phyloP scores from a whole-genome alignment of 2,888 invertebrate genomes.

The Idaea aversata region DNA sequence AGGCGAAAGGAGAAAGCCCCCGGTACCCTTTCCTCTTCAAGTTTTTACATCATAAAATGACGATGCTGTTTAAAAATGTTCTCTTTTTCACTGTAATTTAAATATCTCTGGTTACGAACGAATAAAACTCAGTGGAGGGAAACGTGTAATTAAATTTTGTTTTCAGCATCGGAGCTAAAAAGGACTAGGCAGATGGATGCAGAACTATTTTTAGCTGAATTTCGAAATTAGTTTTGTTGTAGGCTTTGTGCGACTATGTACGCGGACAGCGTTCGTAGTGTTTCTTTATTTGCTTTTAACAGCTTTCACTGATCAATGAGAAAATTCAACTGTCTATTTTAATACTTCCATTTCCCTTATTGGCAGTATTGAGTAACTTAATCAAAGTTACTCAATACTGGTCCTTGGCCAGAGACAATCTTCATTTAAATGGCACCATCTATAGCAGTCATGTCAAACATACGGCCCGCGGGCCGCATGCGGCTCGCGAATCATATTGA shows the following conservation, averaged over 20 bases:
- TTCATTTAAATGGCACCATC: too few species aligned
- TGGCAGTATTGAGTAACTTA: too few species aligned
- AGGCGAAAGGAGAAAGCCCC: too few species aligned
- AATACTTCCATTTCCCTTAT: too few species aligned
- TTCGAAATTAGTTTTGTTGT: constrained; percentile 1
- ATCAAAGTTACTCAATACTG: too few species aligned
- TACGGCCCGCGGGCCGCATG: too few species aligned
- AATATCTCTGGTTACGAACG: neutral
- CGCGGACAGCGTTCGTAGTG: neutral
- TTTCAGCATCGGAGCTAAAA: neutral
- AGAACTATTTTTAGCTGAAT: neutral
- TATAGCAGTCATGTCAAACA: too few species aligned
- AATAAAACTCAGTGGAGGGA: constrained; percentile 1
- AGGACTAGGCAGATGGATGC: neutral
- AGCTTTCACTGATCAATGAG: too few species aligned
- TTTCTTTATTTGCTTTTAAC: neutral
- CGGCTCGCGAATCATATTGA: too few species aligned
- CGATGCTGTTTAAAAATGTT: neutral
- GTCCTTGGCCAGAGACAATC: too few species aligned
- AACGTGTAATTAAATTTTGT: constrained; percentile 6
- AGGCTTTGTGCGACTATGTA: neutral
- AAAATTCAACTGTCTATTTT: too few species aligned
- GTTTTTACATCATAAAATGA: neutral
- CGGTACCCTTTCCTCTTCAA: too few species aligned
- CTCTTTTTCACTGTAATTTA: neutral